Percentiles rank a stretch among this genome's conserved stretches.
phyloP scores from a whole-genome alignment of 2,113 vertebrate species.

The cattle (Bos taurus) region ARS-UCD2.0 NC_037328.1:148959501-148960000 shows the following conservation, averaged over 20 bases:
- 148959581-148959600: background rate
- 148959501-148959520: background rate
- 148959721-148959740: fast-evolving
- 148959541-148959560: background rate
- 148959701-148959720: background rate
- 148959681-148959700: background rate
- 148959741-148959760: background rate
- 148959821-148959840: fast-evolving
- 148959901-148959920: background rate
- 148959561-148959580: background rate
- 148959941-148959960: background rate
- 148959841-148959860: background rate
- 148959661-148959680: background rate
- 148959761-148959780: background rate
- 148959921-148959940: background rate
- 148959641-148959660: background rate
- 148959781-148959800: background rate
- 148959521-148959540: background rate
- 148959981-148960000: background rate
- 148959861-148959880: background rate
- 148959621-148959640: background rate
- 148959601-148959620: background rate
- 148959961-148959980: background rate
- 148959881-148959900: background rate
- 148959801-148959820: background rate